A percentile compares a stretch with the other conserved stretches of the same genome.
These are phyloP conservation scores for Condylura cristata DNA, from an alignment of 2,113 vertebrate species.

Conservation along the genomic window DNA sequence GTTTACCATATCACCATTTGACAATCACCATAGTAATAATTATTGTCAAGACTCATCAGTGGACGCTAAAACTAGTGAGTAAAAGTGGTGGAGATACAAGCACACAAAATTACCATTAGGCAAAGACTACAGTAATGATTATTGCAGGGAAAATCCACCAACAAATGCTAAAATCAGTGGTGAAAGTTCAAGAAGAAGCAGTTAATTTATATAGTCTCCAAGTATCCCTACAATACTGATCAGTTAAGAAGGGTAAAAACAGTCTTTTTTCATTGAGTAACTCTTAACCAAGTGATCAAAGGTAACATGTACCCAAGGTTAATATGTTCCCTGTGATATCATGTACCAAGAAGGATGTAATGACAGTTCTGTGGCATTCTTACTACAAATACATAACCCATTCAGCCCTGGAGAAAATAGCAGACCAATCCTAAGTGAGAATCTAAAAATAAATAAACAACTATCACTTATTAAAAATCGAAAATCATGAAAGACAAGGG, in stretches of 20 bases:
- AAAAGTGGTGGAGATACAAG: neutral
- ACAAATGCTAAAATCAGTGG: neutral
- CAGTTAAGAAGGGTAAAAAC: neutral
- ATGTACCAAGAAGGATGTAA: neutral
- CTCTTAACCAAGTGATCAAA: neutral
- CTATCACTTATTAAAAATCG: neutral
- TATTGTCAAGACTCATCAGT: neutral
- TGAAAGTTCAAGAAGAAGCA: constrained; percentile 12
- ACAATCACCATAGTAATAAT: neutral
- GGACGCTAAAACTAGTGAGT: neutral
- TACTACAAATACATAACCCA: neutral
- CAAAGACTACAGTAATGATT: neutral
- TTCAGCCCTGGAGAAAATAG: neutral
- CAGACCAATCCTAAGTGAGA: neutral
- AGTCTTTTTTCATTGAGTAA: neutral
- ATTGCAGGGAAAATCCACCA: neutral
- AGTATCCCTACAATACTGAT: neutral
- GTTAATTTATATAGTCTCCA: neutral
- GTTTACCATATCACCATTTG: neutral
- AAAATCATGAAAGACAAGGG: neutral
- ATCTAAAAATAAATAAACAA: neutral
- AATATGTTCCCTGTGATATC: neutral
- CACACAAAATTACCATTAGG: neutral
- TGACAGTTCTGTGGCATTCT: neutral
- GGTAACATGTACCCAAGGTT: neutral